These are phyloP conservation scores for Merodon equestris DNA, from an alignment of 2,888 invertebrate species.

Conservation along the genomic window DNA sequence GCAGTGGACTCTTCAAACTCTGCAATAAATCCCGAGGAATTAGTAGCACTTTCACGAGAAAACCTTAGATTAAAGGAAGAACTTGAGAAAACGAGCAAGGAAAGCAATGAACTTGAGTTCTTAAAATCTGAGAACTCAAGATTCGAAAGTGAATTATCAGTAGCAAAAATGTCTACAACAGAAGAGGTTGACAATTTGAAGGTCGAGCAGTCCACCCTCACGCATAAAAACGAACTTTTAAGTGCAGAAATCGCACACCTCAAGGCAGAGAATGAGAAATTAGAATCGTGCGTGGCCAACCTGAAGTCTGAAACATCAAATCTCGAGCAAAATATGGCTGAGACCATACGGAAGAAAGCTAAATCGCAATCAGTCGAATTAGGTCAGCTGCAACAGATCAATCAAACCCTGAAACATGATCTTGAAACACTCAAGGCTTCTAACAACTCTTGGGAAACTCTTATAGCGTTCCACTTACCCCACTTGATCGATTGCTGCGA, in stretches of 20 bases:
- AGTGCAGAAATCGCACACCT: not conserved
- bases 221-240: not conserved
- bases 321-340: constrained; percentile 15
- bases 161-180: not conserved
- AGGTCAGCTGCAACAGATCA: not conserved
- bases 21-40: constrained; percentile 20
- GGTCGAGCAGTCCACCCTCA: not conserved
- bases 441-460: not conserved
- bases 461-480: constrained; percentile 46
- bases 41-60: constrained; percentile 12
- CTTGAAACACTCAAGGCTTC: not conserved
- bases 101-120: not conserved
- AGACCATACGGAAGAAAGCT: no score
- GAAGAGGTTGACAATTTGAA: not conserved
- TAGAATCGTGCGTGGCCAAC: not conserved
- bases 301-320: no score
- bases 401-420: constrained; percentile 3
- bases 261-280: not conserved
- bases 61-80: constrained; percentile 19
- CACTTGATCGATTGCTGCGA: constrained; percentile 56
- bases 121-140: not conserved
- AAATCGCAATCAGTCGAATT: constrained; percentile 2
- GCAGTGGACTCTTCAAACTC: not conserved
- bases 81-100: not conserved
- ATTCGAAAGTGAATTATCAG: not conserved